A percentile compares a stretch with the other conserved stretches of the same genome.
Conservation (phyloP, 2,888 invertebrate species). For the Monopis laevigella region DNA sequence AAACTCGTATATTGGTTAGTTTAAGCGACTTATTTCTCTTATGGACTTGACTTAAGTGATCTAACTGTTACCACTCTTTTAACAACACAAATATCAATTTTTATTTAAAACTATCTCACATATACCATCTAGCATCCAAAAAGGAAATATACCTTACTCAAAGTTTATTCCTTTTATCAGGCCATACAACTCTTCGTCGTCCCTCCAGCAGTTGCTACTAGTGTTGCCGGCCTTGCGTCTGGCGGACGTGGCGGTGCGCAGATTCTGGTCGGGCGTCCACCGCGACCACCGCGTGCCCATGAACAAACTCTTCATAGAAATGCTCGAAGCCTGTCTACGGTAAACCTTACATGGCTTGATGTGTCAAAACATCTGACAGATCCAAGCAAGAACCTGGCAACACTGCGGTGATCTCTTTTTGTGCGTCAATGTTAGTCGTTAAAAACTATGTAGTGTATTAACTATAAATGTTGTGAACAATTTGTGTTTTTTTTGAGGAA, state of each 20-base stretch:
- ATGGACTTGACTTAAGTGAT: too few species aligned
- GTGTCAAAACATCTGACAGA: too few species aligned
- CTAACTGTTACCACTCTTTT: too few species aligned
- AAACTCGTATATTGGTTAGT: too few species aligned
- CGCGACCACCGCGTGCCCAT: slow-evolving; percentile 89
- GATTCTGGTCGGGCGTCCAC: slow-evolving; percentile 90
- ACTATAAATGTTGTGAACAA: not conserved
- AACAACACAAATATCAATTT: too few species aligned
- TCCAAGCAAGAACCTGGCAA: not conserved
- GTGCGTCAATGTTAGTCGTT: slow-evolving; percentile 2
- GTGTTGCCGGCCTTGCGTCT: slow-evolving; percentile 89
- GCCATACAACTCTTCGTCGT: slow-evolving; percentile 76
- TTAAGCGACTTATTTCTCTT: too few species aligned
- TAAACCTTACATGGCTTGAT: slow-evolving; percentile 32
- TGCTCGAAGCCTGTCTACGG: slow-evolving; percentile 85
- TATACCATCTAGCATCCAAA: too few species aligned
- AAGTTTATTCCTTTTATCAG: slow-evolving; percentile 40
- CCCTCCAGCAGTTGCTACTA: slow-evolving; percentile 87
- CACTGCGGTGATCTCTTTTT: slow-evolving; percentile 2
- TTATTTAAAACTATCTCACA: too few species aligned
- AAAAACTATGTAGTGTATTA: too few species aligned
- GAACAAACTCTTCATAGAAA: slow-evolving; percentile 97
- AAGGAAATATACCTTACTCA: too few species aligned
- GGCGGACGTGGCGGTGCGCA: slow-evolving; percentile 87
- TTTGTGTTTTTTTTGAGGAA: not conserved